phyloP scores from a whole-genome alignment of 2,113 vertebrate species.

The Dromas ardeola region DNA sequence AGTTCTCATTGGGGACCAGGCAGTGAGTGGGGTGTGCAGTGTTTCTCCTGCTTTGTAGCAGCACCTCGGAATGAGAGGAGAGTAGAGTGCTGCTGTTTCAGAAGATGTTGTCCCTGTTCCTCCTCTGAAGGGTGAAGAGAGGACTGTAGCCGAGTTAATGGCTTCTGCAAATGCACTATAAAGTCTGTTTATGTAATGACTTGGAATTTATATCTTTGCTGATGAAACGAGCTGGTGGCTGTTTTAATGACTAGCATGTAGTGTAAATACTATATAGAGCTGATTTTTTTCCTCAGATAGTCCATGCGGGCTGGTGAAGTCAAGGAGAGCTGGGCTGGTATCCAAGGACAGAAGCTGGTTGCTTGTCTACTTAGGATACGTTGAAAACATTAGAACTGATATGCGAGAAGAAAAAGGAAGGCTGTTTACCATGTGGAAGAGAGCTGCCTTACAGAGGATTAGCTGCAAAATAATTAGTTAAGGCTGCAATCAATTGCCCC shows the following conservation, averaged over 20 bases:
- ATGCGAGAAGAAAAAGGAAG: slow-evolving; percentile 1
- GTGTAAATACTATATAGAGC: background rate
- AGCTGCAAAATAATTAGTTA: background rate
- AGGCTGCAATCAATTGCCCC: background rate
- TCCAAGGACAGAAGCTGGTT: slow-evolving; percentile 5
- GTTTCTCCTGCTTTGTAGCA: background rate
- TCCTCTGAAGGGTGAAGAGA: background rate
- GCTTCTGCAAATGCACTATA: background rate
- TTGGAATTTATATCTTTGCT: slow-evolving; percentile 4
- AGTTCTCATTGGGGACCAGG: background rate
- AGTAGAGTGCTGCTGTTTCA: background rate
- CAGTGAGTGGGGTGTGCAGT: background rate
- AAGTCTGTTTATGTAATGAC: slow-evolving; percentile 18
- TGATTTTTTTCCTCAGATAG: background rate
- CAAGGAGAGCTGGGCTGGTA: background rate
- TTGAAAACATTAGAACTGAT: background rate
- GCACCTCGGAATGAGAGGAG: background rate
- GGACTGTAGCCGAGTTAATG: background rate
- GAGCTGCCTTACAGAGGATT: background rate
- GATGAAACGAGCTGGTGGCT: background rate
- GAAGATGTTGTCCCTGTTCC: background rate
- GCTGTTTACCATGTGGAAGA: background rate
- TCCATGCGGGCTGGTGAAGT: background rate
- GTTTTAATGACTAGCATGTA: background rate
- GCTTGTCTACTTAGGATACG: background rate